A percentile compares a stretch with the other conserved stretches of the same genome.
Evolutionary conservation across 2,113 vertebrate genomes (phyloP).

Genomic region (Lagopus muta): DNA sequence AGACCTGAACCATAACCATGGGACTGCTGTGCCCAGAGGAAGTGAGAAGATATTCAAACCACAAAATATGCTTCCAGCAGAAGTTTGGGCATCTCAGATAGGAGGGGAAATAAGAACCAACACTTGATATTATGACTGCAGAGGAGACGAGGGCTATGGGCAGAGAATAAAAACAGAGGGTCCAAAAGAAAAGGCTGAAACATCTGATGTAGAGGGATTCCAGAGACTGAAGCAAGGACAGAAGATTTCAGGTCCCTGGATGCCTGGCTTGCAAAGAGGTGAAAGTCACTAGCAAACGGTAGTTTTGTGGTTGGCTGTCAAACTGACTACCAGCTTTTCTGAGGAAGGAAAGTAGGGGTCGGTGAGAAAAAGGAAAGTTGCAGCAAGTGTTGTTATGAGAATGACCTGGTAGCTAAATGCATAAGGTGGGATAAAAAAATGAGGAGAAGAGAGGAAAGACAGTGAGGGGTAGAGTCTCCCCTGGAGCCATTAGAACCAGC

Average conservation of each 20-base stretch:
- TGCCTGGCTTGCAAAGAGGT: not conserved
- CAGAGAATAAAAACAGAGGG: not conserved
- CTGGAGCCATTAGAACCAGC: not conserved
- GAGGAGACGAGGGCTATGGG: not conserved
- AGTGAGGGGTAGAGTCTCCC: not conserved
- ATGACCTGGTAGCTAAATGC: not conserved
- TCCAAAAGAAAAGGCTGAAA: not conserved
- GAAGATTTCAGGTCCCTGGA: not conserved
- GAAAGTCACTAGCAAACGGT: not conserved
- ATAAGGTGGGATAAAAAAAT: not conserved
- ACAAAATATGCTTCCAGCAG: not conserved
- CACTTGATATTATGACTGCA: not conserved
- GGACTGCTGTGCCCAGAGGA: not conserved
- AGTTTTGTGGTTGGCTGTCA: not conserved
- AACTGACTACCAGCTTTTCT: not conserved
- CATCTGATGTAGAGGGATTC: not conserved
- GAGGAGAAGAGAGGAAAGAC: not conserved
- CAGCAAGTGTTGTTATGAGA: not conserved
- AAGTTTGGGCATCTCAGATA: not conserved
- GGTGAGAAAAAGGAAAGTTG: not conserved
- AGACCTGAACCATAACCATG: not conserved
- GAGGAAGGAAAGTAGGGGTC: not conserved
- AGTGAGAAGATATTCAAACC: not conserved
- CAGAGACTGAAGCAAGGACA: not conserved
- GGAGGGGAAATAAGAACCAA: not conserved